Conservation (phyloP, 2,888 invertebrate species). For the Prenolepis imparis region DNA sequence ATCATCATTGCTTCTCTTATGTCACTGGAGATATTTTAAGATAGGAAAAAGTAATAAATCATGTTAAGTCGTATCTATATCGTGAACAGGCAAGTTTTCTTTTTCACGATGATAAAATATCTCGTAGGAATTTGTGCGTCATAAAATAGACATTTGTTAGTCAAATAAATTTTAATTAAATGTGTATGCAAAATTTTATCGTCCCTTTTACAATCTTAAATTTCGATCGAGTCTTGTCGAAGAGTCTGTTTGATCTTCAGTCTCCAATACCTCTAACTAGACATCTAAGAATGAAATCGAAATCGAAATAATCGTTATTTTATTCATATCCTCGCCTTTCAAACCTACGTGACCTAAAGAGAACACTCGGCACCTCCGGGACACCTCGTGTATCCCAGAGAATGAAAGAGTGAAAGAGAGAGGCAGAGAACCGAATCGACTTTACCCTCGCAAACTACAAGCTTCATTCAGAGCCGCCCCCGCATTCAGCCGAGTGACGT, state of each 20-base stretch:
- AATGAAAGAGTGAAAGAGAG: background rate
- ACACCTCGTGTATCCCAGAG: slow-evolving; percentile 6
- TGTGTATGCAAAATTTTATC: background rate
- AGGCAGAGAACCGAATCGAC: background rate
- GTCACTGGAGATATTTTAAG: background rate
- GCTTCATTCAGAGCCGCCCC: slow-evolving; percentile 72
- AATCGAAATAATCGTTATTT: background rate
- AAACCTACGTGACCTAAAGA: background rate
- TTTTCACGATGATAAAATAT: background rate
- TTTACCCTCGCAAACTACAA: slow-evolving; percentile 31
- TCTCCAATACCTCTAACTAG: background rate
- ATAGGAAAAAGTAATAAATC: background rate
- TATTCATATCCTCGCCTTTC: background rate
- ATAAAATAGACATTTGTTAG: slow-evolving; percentile 2
- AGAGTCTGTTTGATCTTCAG: background rate
- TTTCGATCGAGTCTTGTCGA: background rate
- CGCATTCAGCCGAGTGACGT: slow-evolving; percentile 75
- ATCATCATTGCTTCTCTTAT: slow-evolving; percentile 2
- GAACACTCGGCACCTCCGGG: background rate
- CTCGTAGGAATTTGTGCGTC: background rate
- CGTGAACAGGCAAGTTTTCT: no score
- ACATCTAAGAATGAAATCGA: background rate
- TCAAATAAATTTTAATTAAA: background rate
- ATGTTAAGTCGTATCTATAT: background rate
- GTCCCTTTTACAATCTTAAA: background rate